These are phyloP conservation scores for Notoglanidium macrostoma DNA, from an alignment of 2,797 vertebrate genomes.

Conservation along the genomic window DNA sequence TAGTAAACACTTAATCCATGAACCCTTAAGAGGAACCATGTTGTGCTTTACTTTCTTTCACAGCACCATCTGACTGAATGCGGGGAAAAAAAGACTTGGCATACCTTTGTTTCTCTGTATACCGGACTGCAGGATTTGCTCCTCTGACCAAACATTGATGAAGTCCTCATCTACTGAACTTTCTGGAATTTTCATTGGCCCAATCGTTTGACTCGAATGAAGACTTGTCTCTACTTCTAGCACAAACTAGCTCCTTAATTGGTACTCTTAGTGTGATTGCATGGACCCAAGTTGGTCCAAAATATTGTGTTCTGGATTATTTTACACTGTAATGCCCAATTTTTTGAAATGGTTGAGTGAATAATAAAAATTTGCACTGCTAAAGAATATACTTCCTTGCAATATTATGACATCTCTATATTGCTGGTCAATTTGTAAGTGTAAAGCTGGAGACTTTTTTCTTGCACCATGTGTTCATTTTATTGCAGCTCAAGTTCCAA, in stretches of 20 bases:
- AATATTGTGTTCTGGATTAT: neutral
- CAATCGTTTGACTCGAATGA: neutral
- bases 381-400: neutral
- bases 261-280: neutral
- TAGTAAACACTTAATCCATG: neutral
- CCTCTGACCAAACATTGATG: neutral
- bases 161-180: too few species aligned
- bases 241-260: neutral
- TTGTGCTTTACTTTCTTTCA: neutral
- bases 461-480: neutral
- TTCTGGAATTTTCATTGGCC: neutral
- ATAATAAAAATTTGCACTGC: neutral
- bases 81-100: neutral
- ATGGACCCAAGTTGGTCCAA: neutral
- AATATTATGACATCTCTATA: neutral
- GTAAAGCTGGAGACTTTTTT: neutral
- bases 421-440: neutral
- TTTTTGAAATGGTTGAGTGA: neutral
- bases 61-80: neutral
- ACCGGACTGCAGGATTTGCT: neutral
- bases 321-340: neutral
- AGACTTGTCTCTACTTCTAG: neutral
- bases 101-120: neutral
- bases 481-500: neutral
- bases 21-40: neutral